Conservation (phyloP, 2,113 vertebrate genomes). For the Carettochelys insculpta region DNA sequence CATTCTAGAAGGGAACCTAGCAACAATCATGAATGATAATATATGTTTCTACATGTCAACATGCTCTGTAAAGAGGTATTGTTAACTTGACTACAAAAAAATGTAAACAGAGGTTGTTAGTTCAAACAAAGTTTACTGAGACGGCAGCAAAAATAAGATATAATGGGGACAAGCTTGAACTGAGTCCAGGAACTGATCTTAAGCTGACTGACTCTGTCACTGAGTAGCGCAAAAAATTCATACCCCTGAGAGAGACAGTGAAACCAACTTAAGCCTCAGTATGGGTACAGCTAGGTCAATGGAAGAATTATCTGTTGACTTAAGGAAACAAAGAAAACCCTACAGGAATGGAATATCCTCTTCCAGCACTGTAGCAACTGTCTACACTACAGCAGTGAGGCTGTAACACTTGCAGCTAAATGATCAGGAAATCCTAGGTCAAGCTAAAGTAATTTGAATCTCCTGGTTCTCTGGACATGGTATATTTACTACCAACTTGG, state of each 20-base stretch:
- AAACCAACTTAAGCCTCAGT: too few relatives aligned
- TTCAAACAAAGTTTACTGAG: not conserved
- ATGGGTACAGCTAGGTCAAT: too few relatives aligned
- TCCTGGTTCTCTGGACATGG: not conserved
- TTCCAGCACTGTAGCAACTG: too few relatives aligned
- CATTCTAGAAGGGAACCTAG: slow-evolving; percentile 22
- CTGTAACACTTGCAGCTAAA: not conserved
- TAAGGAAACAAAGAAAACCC: too few relatives aligned
- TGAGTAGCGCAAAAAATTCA: too few relatives aligned
- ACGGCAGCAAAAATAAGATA: not conserved
- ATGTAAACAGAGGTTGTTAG: not conserved
- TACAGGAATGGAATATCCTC: too few relatives aligned
- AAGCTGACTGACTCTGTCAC: too few relatives aligned
- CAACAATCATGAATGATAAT: not conserved
- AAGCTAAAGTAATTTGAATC: slow-evolving; percentile 14
- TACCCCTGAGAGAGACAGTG: too few relatives aligned
- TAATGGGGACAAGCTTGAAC: not conserved
- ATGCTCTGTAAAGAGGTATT: too few relatives aligned
- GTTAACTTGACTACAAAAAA: not conserved
- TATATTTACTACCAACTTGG: not conserved
- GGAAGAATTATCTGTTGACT: too few relatives aligned
- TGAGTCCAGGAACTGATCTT: not conserved
- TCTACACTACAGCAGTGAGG: too few relatives aligned
- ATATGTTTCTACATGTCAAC: too few relatives aligned
- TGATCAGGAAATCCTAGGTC: not conserved